Evolutionary conservation across 2,113 vertebrate genomes (phyloP).

Genomic region (Epinephelus cyanopodus): DNA sequence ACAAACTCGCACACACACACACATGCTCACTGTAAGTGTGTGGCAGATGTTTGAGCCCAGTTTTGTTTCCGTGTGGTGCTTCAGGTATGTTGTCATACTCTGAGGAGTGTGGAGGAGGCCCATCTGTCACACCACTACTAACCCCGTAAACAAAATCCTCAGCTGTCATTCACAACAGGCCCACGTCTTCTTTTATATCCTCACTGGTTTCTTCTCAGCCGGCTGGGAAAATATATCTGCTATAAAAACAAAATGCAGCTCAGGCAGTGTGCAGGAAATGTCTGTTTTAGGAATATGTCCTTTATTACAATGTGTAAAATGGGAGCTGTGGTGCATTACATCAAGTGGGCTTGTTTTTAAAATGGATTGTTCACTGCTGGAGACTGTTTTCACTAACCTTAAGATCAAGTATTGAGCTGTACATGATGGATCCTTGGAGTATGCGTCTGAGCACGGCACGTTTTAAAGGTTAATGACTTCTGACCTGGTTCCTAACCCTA

Average conservation of each 20-base stretch:
- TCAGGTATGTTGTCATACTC: constrained; percentile 71
- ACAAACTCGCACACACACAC: neutral
- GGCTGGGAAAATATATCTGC: neutral
- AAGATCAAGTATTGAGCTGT: constrained; percentile 53
- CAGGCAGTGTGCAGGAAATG: neutral
- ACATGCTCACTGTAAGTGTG: neutral
- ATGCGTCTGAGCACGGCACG: neutral
- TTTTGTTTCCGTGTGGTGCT: constrained; percentile 49
- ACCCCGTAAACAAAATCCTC: constrained; percentile 72
- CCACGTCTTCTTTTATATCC: constrained; percentile 37
- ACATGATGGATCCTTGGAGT: constrained; percentile 47
- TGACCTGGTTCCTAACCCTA: constrained; percentile 41
- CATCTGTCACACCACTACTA: constrained; percentile 69
- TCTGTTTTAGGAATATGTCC: neutral
- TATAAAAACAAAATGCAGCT: neutral
- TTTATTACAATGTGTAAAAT: neutral
- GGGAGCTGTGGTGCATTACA: neutral
- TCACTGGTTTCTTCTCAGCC: constrained; percentile 29
- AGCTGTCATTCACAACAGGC: constrained; percentile 70
- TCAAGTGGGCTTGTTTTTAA: neutral
- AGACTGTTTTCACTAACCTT: constrained; percentile 11
- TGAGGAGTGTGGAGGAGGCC: constrained; percentile 72
- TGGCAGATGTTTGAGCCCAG: constrained; percentile 49
- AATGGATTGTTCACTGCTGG: constrained; percentile 1
- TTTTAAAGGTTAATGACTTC: constrained; percentile 49